Conservation (phyloP, 2,888 invertebrate genomes). For the Odiellus spinosus region DNA sequence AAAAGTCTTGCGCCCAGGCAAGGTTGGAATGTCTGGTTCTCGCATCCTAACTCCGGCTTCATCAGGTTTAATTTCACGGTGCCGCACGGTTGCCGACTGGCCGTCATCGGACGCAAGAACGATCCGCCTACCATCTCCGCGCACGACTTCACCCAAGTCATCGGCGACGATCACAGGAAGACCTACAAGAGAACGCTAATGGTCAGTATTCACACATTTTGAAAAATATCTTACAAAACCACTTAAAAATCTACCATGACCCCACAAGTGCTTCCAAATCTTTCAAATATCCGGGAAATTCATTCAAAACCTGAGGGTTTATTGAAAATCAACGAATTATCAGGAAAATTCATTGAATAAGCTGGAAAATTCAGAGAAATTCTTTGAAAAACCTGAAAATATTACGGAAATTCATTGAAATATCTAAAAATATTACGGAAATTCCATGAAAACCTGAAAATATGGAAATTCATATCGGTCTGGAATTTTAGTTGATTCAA, state of each 20-base stretch:
- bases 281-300: no score
- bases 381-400: no score
- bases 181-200: constrained; percentile 13
- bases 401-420: no score
- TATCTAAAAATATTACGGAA: no score
- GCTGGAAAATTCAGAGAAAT: no score
- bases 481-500: no score
- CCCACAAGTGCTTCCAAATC: no score
- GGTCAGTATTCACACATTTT: no score
- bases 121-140: constrained; percentile 90
- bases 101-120: constrained; percentile 83
- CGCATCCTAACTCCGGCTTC: constrained; percentile 81
- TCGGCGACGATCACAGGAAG: constrained; percentile 38
- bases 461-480: no score
- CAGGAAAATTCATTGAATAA: not conserved
- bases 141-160: constrained; percentile 85
- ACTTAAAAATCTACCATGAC: no score
- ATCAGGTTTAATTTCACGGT: constrained; percentile 80
- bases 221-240: no score
- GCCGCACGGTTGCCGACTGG: constrained; percentile 37
- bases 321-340: not conserved
- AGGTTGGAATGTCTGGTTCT: constrained; percentile 96
- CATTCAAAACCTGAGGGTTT: constrained; percentile 5
- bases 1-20: constrained; percentile 83
- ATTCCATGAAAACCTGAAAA: no score